Percentiles rank a stretch among this genome's conserved stretches.
These are phyloP conservation scores for Uria aalge DNA, from an alignment of 2,113 vertebrate genomes.

Conservation along the genomic window DNA sequence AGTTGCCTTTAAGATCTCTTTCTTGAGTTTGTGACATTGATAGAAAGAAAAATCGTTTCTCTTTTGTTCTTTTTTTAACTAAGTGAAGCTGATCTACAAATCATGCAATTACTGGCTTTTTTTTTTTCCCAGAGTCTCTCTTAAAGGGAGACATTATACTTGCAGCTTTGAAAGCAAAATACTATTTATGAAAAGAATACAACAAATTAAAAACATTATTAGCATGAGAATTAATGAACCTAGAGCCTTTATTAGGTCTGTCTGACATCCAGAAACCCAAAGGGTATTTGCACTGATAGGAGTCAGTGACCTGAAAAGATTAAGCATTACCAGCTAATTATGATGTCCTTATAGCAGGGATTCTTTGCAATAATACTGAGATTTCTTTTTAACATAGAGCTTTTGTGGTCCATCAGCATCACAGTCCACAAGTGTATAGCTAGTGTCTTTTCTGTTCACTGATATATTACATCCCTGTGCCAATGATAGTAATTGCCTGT, in stretches of 20 bases:
- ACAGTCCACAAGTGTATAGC: neutral
- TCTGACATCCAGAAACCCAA: neutral
- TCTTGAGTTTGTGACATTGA: neutral
- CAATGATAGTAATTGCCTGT: neutral
- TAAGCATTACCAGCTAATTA: conserved; percentile 1
- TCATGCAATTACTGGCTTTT: neutral
- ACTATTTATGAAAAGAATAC: neutral
- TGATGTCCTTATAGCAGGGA: neutral
- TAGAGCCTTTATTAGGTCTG: neutral
- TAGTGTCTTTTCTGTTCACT: neutral
- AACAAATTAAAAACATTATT: conserved; percentile 36
- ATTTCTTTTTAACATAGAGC: neutral
- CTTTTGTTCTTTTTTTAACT: neutral
- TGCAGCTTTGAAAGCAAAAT: neutral
- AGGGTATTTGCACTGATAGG: neutral
- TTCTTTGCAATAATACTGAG: neutral
- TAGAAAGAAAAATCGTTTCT: neutral
- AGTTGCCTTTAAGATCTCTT: neutral
- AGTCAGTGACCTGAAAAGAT: conserved; percentile 40
- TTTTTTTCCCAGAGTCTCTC: neutral
- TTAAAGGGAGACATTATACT: neutral
- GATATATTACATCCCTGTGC: neutral
- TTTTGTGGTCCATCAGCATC: neutral
- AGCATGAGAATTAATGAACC: conserved; percentile 10
- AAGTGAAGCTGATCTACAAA: neutral